A percentile compares a stretch with the other conserved stretches of the same genome.
phyloP scores from a whole-genome alignment of 2,888 invertebrate species.

The Leucania comma region DNA sequence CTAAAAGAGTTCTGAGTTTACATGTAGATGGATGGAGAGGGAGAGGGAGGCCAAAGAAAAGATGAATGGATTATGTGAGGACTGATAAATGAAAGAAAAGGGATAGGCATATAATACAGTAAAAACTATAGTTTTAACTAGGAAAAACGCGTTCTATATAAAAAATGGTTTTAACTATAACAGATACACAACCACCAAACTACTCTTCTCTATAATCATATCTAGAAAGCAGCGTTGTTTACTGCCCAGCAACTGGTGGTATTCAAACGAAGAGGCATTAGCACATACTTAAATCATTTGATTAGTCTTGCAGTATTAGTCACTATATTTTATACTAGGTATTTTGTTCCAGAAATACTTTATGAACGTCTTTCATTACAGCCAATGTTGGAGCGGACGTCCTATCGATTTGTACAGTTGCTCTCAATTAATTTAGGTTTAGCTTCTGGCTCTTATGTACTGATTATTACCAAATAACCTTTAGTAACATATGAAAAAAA shows the following conservation, averaged over 20 bases:
- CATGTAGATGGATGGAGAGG: no score
- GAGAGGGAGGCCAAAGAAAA: no score
- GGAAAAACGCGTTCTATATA: no score
- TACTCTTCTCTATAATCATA: no score
- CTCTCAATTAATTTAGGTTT: conserved; percentile 8
- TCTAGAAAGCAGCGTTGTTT: not conserved
- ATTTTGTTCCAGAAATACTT: conserved; percentile 28
- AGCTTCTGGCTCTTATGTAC: not conserved
- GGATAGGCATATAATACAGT: no score
- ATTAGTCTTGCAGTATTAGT: not conserved
- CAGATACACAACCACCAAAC: no score
- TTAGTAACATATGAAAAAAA: not conserved
- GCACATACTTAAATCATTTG: conserved; percentile 1
- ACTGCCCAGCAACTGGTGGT: not conserved
- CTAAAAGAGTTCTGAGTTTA: no score
- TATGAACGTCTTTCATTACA: conserved; percentile 30
- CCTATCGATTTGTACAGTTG: conserved; percentile 28
- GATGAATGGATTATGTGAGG: no score
- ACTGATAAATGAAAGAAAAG: no score
- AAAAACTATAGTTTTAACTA: no score
- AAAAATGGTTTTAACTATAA: no score
- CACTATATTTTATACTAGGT: not conserved
- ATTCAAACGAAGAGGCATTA: not conserved
- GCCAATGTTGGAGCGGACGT: conserved; percentile 43
- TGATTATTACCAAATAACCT: not conserved